Evolutionary conservation across 1,140 invertebrate genomes (phyloP).

Genomic region (Hermetia illucens): DNA sequence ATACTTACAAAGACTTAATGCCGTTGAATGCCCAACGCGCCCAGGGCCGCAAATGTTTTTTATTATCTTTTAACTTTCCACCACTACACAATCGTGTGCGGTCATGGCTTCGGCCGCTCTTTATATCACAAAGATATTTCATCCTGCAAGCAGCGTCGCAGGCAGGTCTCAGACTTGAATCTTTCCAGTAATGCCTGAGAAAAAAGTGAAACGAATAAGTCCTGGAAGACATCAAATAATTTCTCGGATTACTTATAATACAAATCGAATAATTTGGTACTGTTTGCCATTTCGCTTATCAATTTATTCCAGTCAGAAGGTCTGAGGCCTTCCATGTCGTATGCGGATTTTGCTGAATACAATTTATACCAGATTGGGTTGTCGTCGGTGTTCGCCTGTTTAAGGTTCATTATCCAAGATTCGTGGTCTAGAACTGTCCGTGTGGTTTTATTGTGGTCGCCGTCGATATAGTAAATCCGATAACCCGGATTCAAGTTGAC

Average conservation of each 20-base stretch:
- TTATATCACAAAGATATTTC: constrained; percentile 61
- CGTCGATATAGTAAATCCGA: constrained; percentile 84
- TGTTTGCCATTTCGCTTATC: constrained; percentile 63
- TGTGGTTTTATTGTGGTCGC: constrained; percentile 64
- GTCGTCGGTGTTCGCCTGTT: constrained; percentile 73
- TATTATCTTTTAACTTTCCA: too few relatives aligned
- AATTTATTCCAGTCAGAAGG: constrained; percentile 71
- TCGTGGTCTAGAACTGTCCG: constrained; percentile 75
- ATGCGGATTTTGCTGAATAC: constrained; percentile 61
- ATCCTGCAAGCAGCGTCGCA: constrained; percentile 68
- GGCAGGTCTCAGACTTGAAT: constrained; percentile 52
- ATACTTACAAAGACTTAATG: too few relatives aligned
- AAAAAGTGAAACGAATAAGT: constrained; percentile 1
- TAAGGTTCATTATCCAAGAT: constrained; percentile 81
- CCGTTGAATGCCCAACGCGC: too few relatives aligned
- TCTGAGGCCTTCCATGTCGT: constrained; percentile 56
- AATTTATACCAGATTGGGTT: constrained; percentile 73
- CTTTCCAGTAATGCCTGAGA: constrained; percentile 65
- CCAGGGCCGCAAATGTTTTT: too few relatives aligned
- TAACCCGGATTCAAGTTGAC: constrained; percentile 82
- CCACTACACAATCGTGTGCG: constrained; percentile 60
- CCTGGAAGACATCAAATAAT: not conserved
- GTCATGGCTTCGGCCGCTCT: constrained; percentile 67
- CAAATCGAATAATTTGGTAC: constrained; percentile 63
- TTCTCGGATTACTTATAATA: constrained; percentile 54